Evolutionary conservation across 1,140 invertebrate genomes (phyloP), one percentile per base, ranked within the genome.

Genomic region (Thereuonema tuberculata): DNA sequence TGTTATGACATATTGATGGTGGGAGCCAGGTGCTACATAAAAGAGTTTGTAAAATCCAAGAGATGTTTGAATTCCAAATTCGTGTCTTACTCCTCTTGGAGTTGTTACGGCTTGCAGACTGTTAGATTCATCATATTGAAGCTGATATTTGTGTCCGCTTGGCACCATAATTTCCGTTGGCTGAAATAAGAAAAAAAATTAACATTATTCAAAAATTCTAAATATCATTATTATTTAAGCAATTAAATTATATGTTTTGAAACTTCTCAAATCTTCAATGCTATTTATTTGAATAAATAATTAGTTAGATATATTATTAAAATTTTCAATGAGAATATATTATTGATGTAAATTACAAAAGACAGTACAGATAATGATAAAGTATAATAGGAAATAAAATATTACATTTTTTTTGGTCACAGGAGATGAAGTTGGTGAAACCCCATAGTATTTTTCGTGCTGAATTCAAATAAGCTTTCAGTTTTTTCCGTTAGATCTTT

Each of bases 1-100:
- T 1, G 92, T 76, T 48, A 93, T 85, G 70, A 92, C 87, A 68
- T 90, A 93, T 0, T 88, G 87, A 77, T 91, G 86, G 50, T 87
- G 78, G 66, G 87, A 89, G 78, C 91, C 87, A 1, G 90, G 89
- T 2, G 89, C 88, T 67, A 85, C 89, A 72, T 93, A 92, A 67
- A 89, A 85, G 67, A 93, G 89, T 68, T 92, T 92, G 71, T 92
- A 93, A 71, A 89, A 91, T 21, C 93, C 92, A 1, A 96, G 75
- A 0, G 90, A 91, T 0, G 90, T 92, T 72, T 95, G 89, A 3
- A 93, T 77, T 0, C 86, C 86, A 71, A 97, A 96, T 0, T 87
- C 84, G 67, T 97, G 93, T 53, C 92, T 92, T 64, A 93, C 90
- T 20, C 91, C 89, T 60, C 89, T 78, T 0, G 93, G 93, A 2